A percentile compares a stretch with the other conserved stretches of the same genome.
Evolutionary conservation across 2,888 invertebrate genomes (phyloP).

Genomic region (Cephonodes hylas): DNA sequence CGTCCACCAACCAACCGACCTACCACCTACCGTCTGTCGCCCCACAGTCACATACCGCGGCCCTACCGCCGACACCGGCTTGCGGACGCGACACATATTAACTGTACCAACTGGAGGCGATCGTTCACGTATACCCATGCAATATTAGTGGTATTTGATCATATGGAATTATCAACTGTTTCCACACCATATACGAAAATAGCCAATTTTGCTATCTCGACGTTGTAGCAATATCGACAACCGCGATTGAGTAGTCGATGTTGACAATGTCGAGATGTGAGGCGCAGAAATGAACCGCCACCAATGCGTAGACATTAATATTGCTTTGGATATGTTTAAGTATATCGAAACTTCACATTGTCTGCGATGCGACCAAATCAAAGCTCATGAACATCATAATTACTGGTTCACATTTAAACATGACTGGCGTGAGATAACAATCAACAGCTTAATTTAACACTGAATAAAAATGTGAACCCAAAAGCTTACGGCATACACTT

Average conservation of each 20-base stretch:
- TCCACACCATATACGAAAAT: slow-evolving; percentile 16
- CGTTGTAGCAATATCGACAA: slow-evolving; percentile 18
- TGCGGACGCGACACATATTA: background rate
- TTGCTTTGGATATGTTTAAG: slow-evolving; percentile 69
- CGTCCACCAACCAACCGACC: slow-evolving; percentile 25
- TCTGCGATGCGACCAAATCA: slow-evolving; percentile 62
- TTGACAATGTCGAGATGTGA: background rate
- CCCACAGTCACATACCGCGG: background rate
- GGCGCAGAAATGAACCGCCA: slow-evolving; percentile 52
- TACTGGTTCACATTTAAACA: slow-evolving; percentile 56
- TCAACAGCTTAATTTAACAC: slow-evolving; percentile 16
- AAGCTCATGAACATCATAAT: slow-evolving; percentile 59
- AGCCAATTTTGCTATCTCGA: background rate
- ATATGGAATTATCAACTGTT: slow-evolving; percentile 42
- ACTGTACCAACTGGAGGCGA: slow-evolving; percentile 45
- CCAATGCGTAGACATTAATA: slow-evolving; percentile 67
- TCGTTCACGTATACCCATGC: slow-evolving; percentile 65
- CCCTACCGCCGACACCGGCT: background rate
- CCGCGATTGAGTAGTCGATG: slow-evolving; percentile 34
- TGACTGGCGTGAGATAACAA: slow-evolving; percentile 26
- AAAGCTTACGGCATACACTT: slow-evolving; percentile 69
- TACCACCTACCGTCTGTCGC: background rate
- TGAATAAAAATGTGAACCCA: slow-evolving; percentile 60
- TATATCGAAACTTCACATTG: slow-evolving; percentile 52
- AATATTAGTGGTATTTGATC: slow-evolving; percentile 70